Evolutionary conservation across 2,797 vertebrate species (phyloP), one percentile per base, ranked within the genome.

Genomic region (Sus cebifrons): DNA sequence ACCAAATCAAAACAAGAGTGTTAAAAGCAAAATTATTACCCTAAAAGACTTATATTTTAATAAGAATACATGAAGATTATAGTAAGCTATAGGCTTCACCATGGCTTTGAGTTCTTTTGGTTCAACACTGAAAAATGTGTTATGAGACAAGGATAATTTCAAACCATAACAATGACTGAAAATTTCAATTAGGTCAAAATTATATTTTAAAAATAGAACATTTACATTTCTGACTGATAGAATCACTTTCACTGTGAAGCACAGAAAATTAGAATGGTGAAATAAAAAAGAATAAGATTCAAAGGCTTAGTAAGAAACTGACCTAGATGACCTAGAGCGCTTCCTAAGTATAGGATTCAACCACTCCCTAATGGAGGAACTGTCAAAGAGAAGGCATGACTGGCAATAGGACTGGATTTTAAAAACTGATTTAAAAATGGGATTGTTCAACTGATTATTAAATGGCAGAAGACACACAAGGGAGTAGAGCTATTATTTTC

Each of bases 181-280:
- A 93, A 82, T 91, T 87, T 95, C 60, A 90, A 10, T 90, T 68
- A 95, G 68, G 52, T 60, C 23, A 95, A 67, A 86, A 84, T 85
- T 79, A 70, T 29, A n/a, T 78, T 89, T 77, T n/a, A 83, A 94
- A 94, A 88, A 75, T 18, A 81, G 40, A 91, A 86, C 21, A 90
- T 85, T 62, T 77, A 88, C 4, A 88, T 52, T 86, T 70, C 60
- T 60, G 60, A 67, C 5, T 65, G n/a, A 54, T 3, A 58, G 20
- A 78, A 79, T 56, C 18, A 10, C 25, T 25, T 73, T 58, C 21
- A 77, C 58, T 74, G 18, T 62, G 49, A 23, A 58, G 70, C 68
- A 89, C 2, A 27, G 70, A 25, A 49, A 58, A 71, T 62, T 25
- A 86, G 44, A 49, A 73, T 58, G 25, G 21, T 79, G 18, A 14